Evolutionary conservation across 2,113 vertebrate species (phyloP), one percentile per base, ranked within the genome.

Genomic region (Brachypteracias leptosomus): DNA sequence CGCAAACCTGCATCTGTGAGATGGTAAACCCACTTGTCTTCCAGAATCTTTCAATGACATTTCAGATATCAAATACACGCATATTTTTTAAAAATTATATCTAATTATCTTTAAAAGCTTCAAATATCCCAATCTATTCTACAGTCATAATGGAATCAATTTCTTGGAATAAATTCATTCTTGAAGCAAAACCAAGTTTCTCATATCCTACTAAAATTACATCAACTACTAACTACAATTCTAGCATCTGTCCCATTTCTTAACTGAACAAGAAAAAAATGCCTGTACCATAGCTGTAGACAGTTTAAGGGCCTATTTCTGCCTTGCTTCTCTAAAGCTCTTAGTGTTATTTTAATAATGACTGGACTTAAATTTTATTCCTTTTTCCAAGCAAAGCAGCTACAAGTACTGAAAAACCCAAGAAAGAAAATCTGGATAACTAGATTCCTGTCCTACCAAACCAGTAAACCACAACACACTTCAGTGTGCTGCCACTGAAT

Each of bases 1-100:
- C 14, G 89, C 59, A 89, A 66, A 4, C 4, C 4, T 0, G 2
- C 0, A 0, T 18, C 3, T n/a, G 0, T 29, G 33, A 92, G 20
- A 62, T 38, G 25, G 40, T 88, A 42, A 70, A 36, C 1, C 3
- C 25, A 29, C 31, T 74, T 52, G 18, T 77, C 38, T 86, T 86
- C 44, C 28, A 55, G 19, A 6, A 26, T 22, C 52, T 88, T 82
- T 49, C 54, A 35, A 29, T 47, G 61, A 59, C 35, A 86, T 54
- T 79, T 57, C 84, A 74, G 18, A 52, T 14, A 18, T 2, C 38
- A 86, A 88, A 90, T 55, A 46, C 4, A 46, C 35, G 38, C 13
- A 15, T 13, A 17, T n/a, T 75, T 74, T 40, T 75, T 71, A 5
- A 63, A 38, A 72, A 78, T 65, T 52, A 66, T 6, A 62, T 46